These are phyloP conservation scores for Hydrocynus forskahlii DNA, from an alignment of 2,797 vertebrate genomes.

Conservation along the genomic window DNA sequence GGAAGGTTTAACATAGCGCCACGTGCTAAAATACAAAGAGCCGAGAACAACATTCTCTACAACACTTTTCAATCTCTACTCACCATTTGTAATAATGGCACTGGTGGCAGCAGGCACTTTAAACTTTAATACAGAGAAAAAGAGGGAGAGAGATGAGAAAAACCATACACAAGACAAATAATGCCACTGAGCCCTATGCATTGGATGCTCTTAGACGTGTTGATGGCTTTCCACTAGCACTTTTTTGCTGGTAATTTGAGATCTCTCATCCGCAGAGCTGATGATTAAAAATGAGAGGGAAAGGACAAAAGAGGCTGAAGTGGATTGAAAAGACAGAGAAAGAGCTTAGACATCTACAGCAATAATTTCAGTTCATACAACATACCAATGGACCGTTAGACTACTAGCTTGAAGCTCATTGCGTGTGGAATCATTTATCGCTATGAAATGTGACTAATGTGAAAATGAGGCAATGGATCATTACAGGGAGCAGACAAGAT, in stretches of 20 bases:
- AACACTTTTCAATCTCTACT: constrained; percentile 63
- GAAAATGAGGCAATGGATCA: not conserved
- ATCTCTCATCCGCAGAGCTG: not conserved
- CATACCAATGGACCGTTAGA: not conserved
- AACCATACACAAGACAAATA: constrained; percentile 11
- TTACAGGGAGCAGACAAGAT: not conserved
- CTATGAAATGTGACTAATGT: not conserved
- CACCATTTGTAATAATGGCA: constrained; percentile 98
- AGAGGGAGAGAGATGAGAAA: not conserved
- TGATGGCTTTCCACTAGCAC: constrained; percentile 2
- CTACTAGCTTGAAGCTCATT: not conserved
- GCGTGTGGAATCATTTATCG: not conserved
- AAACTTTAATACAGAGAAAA: constrained; percentile 80
- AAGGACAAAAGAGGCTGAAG: constrained; percentile 17
- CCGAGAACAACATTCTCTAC: not conserved
- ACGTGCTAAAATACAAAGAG: not conserved
- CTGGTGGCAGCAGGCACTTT: constrained; percentile 97
- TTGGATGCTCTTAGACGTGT: not conserved
- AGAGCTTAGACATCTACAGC: not conserved
- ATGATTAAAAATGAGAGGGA: not conserved
- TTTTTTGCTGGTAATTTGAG: constrained; percentile 20
- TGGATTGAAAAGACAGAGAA: not conserved
- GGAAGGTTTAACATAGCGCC: not conserved
- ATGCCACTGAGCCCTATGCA: not conserved
- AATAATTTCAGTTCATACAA: not conserved